Percentiles rank a stretch among this genome's conserved stretches.
Conservation (phyloP, 1,140 invertebrate genomes). For the Trichoplusia ni region DNA sequence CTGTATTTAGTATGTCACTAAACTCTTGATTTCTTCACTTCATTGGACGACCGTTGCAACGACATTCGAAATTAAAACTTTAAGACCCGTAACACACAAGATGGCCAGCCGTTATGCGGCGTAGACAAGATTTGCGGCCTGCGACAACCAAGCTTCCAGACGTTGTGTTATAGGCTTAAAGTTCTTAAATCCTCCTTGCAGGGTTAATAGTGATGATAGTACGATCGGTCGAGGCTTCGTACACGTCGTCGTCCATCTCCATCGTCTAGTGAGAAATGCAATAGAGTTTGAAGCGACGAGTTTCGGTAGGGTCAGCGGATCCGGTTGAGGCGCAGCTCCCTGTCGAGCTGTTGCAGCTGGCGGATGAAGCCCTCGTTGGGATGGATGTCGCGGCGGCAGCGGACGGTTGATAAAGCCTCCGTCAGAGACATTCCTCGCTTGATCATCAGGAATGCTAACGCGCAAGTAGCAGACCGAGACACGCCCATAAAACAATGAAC, state of each 20-base stretch:
- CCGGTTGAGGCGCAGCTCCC: slow-evolving; percentile 78
- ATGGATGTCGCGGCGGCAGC: slow-evolving; percentile 86
- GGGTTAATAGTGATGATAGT: slow-evolving; percentile 54
- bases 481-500: slow-evolving; percentile 92
- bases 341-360: slow-evolving; percentile 88
- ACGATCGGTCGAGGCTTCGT: slow-evolving; percentile 63
- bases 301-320: slow-evolving; percentile 65
- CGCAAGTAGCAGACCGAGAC: slow-evolving; percentile 90
- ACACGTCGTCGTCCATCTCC: slow-evolving; percentile 51
- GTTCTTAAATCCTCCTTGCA: too few species aligned
- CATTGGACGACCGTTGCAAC: not conserved
- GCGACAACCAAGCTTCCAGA: too few species aligned
- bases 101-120: too few species aligned
- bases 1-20: slow-evolving; percentile 7
- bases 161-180: too few species aligned
- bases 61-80: slow-evolving; percentile 15
- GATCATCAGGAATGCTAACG: slow-evolving; percentile 92
- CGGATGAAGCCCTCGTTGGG: slow-evolving; percentile 91
- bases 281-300: slow-evolving; percentile 37
- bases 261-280: slow-evolving; percentile 49
- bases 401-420: slow-evolving; percentile 87
- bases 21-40: slow-evolving; percentile 2
- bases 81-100: slow-evolving; percentile 5
- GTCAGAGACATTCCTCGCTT: slow-evolving; percentile 88
- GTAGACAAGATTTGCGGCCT: too few species aligned